phyloP scores from a whole-genome alignment of 2,888 invertebrate species.

The Hirtodrosophila cameraria region DNA sequence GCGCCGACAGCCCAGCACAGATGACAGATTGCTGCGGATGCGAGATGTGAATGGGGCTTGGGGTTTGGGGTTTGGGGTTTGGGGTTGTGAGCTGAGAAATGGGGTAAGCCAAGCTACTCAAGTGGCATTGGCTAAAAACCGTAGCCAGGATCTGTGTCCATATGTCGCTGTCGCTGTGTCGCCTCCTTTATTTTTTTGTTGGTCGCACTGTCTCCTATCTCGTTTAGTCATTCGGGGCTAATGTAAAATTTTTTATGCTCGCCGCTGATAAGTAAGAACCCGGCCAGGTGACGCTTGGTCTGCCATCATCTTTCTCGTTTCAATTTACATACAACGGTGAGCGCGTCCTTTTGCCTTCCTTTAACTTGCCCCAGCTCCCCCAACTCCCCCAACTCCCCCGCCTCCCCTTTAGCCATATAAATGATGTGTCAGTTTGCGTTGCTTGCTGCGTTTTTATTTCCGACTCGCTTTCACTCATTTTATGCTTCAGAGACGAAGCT shows the following conservation, averaged over 20 bases:
- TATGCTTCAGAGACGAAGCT: conserved; percentile 64
- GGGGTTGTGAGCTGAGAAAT: background rate
- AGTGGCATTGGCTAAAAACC: conserved; percentile 47
- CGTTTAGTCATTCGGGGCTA: conserved; percentile 63
- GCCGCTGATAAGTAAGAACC: conserved; percentile 51
- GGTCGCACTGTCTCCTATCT: conserved; percentile 12
- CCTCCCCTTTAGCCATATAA: conserved; percentile 54
- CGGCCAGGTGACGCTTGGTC: conserved; percentile 48
- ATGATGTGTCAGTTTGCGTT: conserved; percentile 80
- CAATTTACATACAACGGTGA: conserved; percentile 76
- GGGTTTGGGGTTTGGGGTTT: background rate
- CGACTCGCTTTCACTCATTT: conserved; percentile 72
- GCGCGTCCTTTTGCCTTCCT: conserved; percentile 6
- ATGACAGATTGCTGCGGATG: conserved; percentile 69
- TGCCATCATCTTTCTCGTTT: conserved; percentile 60
- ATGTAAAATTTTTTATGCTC: conserved; percentile 63
- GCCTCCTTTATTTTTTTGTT: background rate
- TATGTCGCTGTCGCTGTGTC: conserved; percentile 35
- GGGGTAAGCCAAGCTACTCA: conserved; percentile 12
- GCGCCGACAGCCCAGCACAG: conserved; percentile 60
- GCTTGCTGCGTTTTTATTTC: conserved; percentile 73
- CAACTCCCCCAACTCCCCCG: background rate
- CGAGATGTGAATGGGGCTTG: conserved; percentile 15
- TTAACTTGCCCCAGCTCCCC: background rate
- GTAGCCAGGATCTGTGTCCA: conserved; percentile 32